Base-by-base conservation (phyloP, 2,797 vertebrate species). In the Squalus acanthias region DNA sequence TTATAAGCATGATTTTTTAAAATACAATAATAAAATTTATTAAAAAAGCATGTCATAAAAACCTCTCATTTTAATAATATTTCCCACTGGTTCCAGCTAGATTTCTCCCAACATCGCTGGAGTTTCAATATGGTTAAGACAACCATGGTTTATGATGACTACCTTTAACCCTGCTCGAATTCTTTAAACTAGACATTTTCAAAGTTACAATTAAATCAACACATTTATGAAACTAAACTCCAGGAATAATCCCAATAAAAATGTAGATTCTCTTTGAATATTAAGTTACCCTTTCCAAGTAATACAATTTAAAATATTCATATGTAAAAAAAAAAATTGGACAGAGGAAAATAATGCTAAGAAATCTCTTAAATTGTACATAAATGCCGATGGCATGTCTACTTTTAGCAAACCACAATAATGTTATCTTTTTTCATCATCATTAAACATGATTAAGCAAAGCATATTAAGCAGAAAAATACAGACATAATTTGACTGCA, bases 401-500 rank as follows among this genome's bases (percentile, higher is more conserved):
- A 98, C 98, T 98, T 97, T 98, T 98, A 97, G 98, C 98, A 97
- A 97, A 97, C 97, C 97, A 65, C 98, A 98, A 98, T 98, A 98
- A 98, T 98, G 97, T 97, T 98, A 98, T 98, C 98, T 97, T 97
- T 97, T 97, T 98, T 98, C 97, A 98, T 98, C 98, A 98, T 98
- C 98, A 96, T 98, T 98, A 98, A 98, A 98, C 98, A 98, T 98
- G 97, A 98, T 97, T 97, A 98, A 98, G 98, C 97, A 98, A 98
- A 98, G 98, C 98, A 98, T 98, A 98, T 98, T 98, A 98, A 98
- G 98, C 98, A 98, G 98, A 98, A 98, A 98, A 98, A 98, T 98
- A 98, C 98, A 98, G 98, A 98, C 98, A 98, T 98, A 98, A 98
- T 98, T 98, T 97, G 98, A 98, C 98, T 98, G 96, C 97, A 97